These are phyloP conservation scores for Athene cunicularia DNA, from an alignment of 2,113 vertebrate species.

Conservation along the genomic window DNA sequence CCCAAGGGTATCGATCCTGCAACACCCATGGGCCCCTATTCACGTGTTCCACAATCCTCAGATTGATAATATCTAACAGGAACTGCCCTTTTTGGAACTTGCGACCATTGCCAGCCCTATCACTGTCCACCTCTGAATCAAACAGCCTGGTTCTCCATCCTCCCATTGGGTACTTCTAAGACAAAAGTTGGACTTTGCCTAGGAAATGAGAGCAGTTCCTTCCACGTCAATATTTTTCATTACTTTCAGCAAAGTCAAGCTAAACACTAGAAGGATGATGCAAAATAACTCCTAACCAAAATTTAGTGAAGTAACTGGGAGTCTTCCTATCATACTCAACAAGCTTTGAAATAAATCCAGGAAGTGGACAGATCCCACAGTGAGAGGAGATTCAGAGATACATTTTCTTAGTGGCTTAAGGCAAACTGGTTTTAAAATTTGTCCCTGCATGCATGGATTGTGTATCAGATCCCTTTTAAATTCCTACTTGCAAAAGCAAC, in stretches of 20 bases:
- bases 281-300: not conserved
- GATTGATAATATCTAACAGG: not conserved
- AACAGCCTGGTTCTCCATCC: not conserved
- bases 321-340: not conserved
- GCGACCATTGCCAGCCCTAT: not conserved
- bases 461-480: not conserved
- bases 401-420: not conserved
- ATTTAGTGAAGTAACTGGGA: not conserved
- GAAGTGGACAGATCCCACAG: not conserved
- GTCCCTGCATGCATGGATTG: not conserved
- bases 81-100: not conserved
- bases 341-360: not conserved
- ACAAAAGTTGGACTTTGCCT: not conserved
- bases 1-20: not conserved
- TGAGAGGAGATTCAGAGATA: not conserved
- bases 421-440: not conserved
- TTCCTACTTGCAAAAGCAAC: not conserved
- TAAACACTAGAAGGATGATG: not conserved
- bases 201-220: not conserved
- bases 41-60: not conserved
- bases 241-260: not conserved
- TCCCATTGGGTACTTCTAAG: not conserved
- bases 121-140: not conserved
- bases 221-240: not conserved
- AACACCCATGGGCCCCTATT: not conserved